phyloP scores from a whole-genome alignment of 2,113 vertebrate genomes.

The Cavia porcellus region DNA sequence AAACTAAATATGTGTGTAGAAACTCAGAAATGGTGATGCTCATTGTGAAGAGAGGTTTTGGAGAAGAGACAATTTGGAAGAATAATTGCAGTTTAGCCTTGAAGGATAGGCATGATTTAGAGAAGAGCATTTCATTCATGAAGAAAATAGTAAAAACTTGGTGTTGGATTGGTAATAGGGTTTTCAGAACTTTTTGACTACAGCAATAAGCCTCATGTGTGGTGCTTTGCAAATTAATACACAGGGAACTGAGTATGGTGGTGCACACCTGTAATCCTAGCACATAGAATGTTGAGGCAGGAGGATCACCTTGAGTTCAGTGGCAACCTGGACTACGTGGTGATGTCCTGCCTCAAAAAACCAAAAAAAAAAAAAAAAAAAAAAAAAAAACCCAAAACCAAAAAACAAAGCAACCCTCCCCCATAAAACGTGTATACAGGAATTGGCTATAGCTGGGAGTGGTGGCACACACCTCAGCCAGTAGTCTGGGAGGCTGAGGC shows the following conservation, averaged over 20 bases:
- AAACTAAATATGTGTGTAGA: background rate
- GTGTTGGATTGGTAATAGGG: background rate
- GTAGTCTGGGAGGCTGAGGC: background rate
- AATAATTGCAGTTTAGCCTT: conserved; percentile 38
- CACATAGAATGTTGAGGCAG: background rate
- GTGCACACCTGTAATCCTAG: background rate
- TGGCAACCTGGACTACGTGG: background rate
- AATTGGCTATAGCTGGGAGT: background rate
- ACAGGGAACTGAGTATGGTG: background rate
- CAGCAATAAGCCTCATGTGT: background rate
- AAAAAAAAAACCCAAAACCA: background rate
- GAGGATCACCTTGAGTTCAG: background rate
- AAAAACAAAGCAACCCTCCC: no score
- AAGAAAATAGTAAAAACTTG: conserved; percentile 32
- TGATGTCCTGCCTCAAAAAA: no score
- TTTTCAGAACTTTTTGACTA: conserved; percentile 17
- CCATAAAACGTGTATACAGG: background rate
- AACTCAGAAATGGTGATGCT: background rate
- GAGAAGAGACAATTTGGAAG: conserved; percentile 26
- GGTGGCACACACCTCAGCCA: background rate
- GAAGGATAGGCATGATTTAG: background rate
- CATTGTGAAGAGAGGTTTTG: background rate
- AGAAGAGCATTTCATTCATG: conserved; percentile 47
- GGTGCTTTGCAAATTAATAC: background rate
- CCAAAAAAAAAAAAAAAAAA: background rate